These are phyloP conservation scores for Amazona finschi DNA, from an alignment of 2,797 vertebrate species.

Conservation along the genomic window DNA sequence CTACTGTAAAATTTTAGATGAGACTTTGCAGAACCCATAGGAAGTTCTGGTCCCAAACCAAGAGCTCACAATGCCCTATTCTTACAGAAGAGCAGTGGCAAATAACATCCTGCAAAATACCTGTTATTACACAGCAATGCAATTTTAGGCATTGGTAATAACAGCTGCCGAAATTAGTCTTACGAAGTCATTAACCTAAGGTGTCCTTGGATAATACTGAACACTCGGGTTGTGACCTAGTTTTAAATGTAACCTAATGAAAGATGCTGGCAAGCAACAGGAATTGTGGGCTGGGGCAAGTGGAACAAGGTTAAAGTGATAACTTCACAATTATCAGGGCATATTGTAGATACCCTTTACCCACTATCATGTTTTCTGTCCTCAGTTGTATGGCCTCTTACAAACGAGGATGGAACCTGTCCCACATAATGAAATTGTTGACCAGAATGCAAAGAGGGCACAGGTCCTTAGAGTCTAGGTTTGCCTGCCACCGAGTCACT, in stretches of 20 bases:
- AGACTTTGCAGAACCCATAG: neutral
- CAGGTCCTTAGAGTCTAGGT: neutral
- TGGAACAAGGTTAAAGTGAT: neutral
- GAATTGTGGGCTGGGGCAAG: neutral
- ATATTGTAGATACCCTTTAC: neutral
- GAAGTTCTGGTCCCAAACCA: neutral
- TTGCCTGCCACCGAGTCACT: neutral
- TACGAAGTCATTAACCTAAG: neutral
- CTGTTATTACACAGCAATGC: neutral
- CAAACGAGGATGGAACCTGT: neutral
- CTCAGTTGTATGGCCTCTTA: neutral
- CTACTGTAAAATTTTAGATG: neutral
- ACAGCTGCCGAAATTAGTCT: neutral
- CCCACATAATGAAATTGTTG: neutral
- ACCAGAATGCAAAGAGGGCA: neutral
- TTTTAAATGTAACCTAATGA: neutral
- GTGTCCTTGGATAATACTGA: neutral
- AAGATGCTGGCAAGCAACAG: neutral
- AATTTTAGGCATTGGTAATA: neutral
- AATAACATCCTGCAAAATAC: neutral
- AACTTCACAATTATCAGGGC: neutral
- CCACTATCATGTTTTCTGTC: neutral
- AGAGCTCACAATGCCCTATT: neutral
- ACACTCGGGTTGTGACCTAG: neutral
- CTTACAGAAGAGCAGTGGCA: neutral